Conservation (phyloP, 1,140 invertebrate genomes). For the Drosophila melanogaster region DNA sequence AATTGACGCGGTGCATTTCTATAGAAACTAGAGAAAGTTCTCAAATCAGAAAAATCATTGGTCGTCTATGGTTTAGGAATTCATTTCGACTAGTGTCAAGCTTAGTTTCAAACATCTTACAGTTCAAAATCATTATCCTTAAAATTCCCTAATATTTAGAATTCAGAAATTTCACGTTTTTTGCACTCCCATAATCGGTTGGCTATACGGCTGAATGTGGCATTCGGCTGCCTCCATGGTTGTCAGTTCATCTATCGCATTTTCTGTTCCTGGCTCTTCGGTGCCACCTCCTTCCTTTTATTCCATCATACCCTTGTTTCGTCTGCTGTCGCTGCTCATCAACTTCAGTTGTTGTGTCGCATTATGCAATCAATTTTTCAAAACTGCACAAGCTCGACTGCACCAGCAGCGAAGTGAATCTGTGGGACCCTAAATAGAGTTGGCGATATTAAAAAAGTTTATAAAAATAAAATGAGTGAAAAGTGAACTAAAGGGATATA, state of each 20-base stretch:
- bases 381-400: conserved; percentile 36
- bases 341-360: conserved; percentile 64
- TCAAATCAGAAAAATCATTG: background rate
- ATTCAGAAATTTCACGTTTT: background rate
- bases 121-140: too few species aligned
- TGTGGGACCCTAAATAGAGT: conserved; percentile 2
- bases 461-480: background rate
- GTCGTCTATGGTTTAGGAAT: background rate
- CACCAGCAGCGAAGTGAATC: conserved; percentile 9
- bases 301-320: conserved; percentile 18
- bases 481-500: background rate
- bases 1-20: background rate
- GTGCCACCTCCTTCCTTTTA: background rate
- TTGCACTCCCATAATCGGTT: conserved; percentile 13
- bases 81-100: too few species aligned
- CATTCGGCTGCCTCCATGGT: conserved; percentile 7
- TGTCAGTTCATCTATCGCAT: conserved; percentile 36
- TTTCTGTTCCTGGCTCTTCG: background rate
- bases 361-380: conserved; percentile 70
- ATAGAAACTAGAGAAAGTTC: background rate
- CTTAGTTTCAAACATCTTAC: too few species aligned
- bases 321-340: conserved; percentile 50
- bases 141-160: too few species aligned
- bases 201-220: background rate
- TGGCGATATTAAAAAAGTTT: background rate